A percentile compares a stretch with the other conserved stretches of the same genome.
Evolutionary conservation across 2,888 invertebrate species (phyloP).

Genomic region (Rapana venosa): DNA sequence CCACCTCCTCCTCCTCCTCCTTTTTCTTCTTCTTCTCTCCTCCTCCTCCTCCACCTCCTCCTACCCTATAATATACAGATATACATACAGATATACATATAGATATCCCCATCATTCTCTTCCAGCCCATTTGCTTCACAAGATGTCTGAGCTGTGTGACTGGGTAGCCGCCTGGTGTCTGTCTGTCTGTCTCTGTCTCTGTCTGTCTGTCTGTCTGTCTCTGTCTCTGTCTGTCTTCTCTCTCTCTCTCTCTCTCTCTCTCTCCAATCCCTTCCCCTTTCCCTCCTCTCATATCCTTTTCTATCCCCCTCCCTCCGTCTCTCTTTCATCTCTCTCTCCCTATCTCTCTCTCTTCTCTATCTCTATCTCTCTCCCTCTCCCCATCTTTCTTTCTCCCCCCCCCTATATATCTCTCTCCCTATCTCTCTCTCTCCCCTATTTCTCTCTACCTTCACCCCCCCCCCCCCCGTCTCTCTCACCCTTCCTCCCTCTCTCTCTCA

Average conservation of each 20-base stretch:
- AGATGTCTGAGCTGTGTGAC: not conserved
- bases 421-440: not conserved
- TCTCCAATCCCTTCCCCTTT: not conserved
- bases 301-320: not conserved
- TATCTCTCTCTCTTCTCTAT: not conserved
- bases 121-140: not conserved
- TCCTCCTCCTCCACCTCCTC: not conserved
- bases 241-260: not conserved
- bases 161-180: not conserved
- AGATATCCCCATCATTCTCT: not conserved
- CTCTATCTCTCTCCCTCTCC: not conserved
- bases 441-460: not conserved
- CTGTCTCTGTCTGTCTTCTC: not conserved
- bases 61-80: not conserved
- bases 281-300: not conserved
- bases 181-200: not conserved
- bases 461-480: conserved; percentile 13
- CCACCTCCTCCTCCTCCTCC: not conserved
- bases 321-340: no score
- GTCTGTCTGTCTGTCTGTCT: not conserved
- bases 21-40: not conserved
- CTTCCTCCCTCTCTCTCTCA: conserved; percentile 39
- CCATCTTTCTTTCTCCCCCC: no score
- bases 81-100: no score
- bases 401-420: not conserved